Percentiles rank a stretch among this genome's conserved stretches.
Conservation (phyloP, 2,113 vertebrate genomes). For the Phycodurus eques region DNA sequence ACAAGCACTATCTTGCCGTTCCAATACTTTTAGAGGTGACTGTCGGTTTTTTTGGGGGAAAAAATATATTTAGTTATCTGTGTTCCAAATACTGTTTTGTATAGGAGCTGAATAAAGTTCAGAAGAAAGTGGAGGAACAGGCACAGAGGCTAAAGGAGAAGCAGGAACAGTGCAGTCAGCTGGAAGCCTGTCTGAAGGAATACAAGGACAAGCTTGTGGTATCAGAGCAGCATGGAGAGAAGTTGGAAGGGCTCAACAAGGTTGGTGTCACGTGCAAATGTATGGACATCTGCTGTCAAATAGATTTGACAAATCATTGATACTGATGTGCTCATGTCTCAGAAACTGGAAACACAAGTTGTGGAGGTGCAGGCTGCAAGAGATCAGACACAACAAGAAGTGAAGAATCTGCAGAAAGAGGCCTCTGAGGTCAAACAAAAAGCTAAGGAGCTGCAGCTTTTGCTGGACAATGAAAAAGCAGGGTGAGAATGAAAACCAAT, state of each 20-base stretch:
- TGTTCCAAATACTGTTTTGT: background rate
- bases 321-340: constrained; percentile 20
- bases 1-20: too few species aligned
- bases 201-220: constrained; percentile 84
- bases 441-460: constrained; percentile 77
- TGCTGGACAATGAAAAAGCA: constrained; percentile 81
- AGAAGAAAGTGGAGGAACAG: constrained; percentile 81
- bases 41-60: background rate
- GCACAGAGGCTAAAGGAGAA: constrained; percentile 81
- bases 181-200: constrained; percentile 86
- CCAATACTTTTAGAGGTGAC: too few species aligned
- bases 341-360: constrained; percentile 88
- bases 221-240: constrained; percentile 85
- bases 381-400: constrained; percentile 80
- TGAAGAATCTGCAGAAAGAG: constrained; percentile 79
- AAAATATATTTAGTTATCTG: background rate
- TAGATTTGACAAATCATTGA: background rate
- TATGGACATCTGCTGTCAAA: background rate
- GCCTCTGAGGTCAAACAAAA: constrained; percentile 74
- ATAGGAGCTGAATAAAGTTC: constrained; percentile 89
- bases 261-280: constrained; percentile 59
- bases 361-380: constrained; percentile 74
- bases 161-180: constrained; percentile 83
- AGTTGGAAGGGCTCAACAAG: constrained; percentile 83
- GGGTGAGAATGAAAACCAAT: constrained; percentile 69